Conservation (phyloP, 2,888 invertebrate genomes). For the Galerucella pusilla region DNA sequence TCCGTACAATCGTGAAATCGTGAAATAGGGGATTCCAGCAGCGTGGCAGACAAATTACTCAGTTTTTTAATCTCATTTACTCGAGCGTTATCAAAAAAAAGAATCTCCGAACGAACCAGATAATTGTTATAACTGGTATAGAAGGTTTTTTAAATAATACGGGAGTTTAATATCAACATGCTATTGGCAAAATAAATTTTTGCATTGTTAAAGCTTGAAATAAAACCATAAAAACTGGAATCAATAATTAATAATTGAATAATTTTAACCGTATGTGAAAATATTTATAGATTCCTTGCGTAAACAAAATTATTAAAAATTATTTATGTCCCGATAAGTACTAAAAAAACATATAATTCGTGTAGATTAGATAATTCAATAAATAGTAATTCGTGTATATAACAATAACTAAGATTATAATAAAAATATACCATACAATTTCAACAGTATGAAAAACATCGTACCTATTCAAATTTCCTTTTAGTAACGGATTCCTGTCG, state of each 20-base stretch:
- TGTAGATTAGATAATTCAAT: background rate
- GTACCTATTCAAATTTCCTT: conserved; percentile 71
- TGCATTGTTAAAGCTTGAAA: background rate
- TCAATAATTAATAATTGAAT: background rate
- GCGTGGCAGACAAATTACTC: too few relatives aligned
- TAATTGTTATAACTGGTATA: too few relatives aligned
- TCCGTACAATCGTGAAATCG: too few relatives aligned
- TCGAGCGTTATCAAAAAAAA: too few relatives aligned
- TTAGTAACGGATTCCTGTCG: conserved; percentile 70
- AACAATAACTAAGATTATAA: background rate
- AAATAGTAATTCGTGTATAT: conserved; percentile 1
- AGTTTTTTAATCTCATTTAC: too few relatives aligned
- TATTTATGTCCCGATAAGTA: background rate
- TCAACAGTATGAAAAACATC: background rate
- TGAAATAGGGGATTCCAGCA: too few relatives aligned
- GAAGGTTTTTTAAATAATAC: too few relatives aligned
- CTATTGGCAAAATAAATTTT: background rate
- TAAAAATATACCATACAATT: background rate
- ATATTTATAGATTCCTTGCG: background rate
- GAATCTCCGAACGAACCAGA: too few relatives aligned
- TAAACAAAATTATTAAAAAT: background rate
- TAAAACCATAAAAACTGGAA: background rate
- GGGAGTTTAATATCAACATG: too few relatives aligned
- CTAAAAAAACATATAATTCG: background rate
- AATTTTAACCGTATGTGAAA: background rate